Conservation (phyloP, 2,888 invertebrate genomes). For the Macrophya alboannulata region DNA sequence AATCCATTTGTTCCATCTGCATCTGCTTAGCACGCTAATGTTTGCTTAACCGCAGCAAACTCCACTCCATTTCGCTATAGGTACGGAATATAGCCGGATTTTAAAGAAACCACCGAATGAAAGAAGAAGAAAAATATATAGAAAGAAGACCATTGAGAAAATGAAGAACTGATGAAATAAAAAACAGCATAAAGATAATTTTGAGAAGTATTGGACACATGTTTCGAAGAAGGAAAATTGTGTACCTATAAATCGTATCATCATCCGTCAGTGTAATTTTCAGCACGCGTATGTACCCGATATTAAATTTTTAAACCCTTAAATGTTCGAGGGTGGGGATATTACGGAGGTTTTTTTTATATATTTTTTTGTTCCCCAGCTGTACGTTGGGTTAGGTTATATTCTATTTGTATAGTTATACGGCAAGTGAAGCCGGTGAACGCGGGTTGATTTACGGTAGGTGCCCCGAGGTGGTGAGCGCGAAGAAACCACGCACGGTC, state of each 20-base stretch:
- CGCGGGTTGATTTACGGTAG: conserved; percentile 68
- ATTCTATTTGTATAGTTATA: conserved; percentile 53
- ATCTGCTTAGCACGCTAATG: conserved; percentile 78
- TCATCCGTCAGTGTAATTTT: not conserved
- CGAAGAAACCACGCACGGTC: conserved; percentile 63
- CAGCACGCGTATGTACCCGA: not conserved
- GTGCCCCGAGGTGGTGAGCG: conserved; percentile 64
- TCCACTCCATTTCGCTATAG: conserved; percentile 38
- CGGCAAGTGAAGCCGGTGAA: conserved; percentile 48
- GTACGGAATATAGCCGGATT: not conserved
- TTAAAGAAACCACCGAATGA: not conserved
- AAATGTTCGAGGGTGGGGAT: not conserved
- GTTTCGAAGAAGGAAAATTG: not conserved
- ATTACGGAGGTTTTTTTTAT: not conserved
- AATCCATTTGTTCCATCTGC: conserved; percentile 79
- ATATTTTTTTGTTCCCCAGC: not conserved
- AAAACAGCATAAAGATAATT: not conserved
- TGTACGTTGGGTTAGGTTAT: not conserved
- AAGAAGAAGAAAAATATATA: not conserved
- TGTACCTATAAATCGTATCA: not conserved
- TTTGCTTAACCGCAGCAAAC: conserved; percentile 50
- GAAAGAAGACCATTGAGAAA: not conserved
- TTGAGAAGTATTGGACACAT: not conserved
- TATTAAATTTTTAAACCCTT: not conserved
- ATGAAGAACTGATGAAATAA: not conserved